These are phyloP conservation scores for Trichogramma evanescens DNA, from an alignment of 2,888 invertebrate genomes.

Conservation along the genomic window DNA sequence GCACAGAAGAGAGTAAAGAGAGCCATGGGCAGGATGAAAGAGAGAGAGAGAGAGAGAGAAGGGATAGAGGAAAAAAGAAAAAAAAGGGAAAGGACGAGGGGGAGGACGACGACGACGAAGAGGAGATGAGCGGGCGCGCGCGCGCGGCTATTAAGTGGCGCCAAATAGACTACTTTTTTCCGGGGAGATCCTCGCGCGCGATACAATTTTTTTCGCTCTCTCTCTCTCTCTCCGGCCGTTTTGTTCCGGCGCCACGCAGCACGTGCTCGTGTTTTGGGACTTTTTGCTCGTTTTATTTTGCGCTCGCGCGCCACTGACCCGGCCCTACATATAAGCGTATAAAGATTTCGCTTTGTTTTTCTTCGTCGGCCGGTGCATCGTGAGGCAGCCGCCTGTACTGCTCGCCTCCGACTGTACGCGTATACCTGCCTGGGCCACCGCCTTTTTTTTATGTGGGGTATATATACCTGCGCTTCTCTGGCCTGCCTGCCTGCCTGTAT, in stretches of 20 bases:
- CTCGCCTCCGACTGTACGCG: too few species aligned
- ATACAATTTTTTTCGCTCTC: background rate
- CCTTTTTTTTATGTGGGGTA: too few species aligned
- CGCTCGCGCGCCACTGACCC: background rate
- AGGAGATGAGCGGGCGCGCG: constrained; percentile 16
- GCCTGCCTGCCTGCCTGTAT: too few species aligned
- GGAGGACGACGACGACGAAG: background rate
- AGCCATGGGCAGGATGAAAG: constrained; percentile 6
- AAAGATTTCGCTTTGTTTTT: too few species aligned
- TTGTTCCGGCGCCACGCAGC: background rate
- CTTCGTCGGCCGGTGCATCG: too few species aligned
- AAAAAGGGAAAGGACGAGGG: background rate
- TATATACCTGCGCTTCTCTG: too few species aligned
- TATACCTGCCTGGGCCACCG: too few species aligned
- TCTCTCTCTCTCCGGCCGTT: background rate
- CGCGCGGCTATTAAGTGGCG: constrained; percentile 23
- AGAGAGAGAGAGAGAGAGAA: background rate
- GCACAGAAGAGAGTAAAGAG: background rate
- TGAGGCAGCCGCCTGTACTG: too few species aligned
- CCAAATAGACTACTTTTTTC: constrained; percentile 20
- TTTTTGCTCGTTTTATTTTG: constrained; percentile 6
- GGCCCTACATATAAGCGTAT: too few species aligned
- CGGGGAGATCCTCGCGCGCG: background rate
- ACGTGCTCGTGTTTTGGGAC: background rate
- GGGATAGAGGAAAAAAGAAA: background rate